Evolutionary conservation across 1,140 invertebrate genomes (phyloP).

Genomic region (Brachionus calyciflorus): DNA sequence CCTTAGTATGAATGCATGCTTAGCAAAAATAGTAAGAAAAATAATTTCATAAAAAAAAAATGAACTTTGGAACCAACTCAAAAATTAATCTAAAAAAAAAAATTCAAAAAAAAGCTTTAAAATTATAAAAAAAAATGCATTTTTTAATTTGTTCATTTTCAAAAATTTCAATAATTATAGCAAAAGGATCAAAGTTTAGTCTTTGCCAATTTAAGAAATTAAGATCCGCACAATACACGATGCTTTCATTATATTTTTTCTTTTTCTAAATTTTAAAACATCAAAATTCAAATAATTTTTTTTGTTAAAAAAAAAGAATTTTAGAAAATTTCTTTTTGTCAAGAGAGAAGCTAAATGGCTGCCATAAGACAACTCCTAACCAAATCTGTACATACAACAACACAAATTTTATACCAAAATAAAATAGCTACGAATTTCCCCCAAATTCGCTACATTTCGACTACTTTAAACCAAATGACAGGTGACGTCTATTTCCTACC

Average conservation of each 20-base stretch:
- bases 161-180: background rate
- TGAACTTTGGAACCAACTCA: too few relatives aligned
- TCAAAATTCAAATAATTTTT: slow-evolving; percentile 4
- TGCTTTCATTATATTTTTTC: background rate
- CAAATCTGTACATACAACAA: slow-evolving; percentile 24
- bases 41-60: too few relatives aligned
- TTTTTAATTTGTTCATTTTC: background rate
- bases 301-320: background rate
- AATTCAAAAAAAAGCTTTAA: too few relatives aligned
- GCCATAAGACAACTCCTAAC: slow-evolving; percentile 6
- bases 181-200: slow-evolving; percentile 38
- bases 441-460: slow-evolving; percentile 34
- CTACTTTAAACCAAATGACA: slow-evolving; percentile 5
- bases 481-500: background rate
- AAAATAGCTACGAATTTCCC: too few relatives aligned
- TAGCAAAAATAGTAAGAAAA: too few relatives aligned
- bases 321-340: background rate
- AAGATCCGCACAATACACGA: background rate
- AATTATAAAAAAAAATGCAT: too few relatives aligned
- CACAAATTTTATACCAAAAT: background rate
- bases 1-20: too few relatives aligned
- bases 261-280: background rate
- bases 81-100: too few relatives aligned
- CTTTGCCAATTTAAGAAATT: background rate
- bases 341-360: too few relatives aligned